Conservation (phyloP, 2,113 vertebrate species). For the Zootoca vivipara region DNA sequence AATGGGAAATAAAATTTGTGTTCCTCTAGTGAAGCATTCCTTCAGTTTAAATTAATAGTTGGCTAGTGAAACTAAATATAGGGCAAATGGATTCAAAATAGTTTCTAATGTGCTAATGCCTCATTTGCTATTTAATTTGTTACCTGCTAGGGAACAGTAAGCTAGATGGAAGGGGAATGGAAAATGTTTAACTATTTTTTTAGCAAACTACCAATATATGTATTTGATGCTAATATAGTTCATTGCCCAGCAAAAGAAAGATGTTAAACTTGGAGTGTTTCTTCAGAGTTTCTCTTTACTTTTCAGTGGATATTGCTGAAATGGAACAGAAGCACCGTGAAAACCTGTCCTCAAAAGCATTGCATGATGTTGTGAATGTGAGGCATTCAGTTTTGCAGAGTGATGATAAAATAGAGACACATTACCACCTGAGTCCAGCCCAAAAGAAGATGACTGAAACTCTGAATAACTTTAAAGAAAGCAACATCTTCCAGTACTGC, state of each 20-base stretch:
- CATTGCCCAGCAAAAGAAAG: not conserved
- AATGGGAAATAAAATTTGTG: too few relatives aligned
- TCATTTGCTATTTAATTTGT: too few relatives aligned
- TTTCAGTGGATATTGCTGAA: conserved; percentile 76
- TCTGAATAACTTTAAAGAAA: conserved; percentile 73
- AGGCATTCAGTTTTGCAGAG: fast-evolving
- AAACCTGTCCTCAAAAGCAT: conserved; percentile 63
- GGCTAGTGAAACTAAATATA: too few relatives aligned
- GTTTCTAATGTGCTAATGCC: too few relatives aligned
- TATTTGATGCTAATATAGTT: not conserved
- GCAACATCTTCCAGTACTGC: conserved; percentile 80
- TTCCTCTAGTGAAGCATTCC: too few relatives aligned
- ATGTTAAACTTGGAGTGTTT: not conserved
- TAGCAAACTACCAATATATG: too few relatives aligned
- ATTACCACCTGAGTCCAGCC: conserved; percentile 75
- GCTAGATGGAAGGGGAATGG: too few relatives aligned
- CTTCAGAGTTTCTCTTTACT: not conserved
- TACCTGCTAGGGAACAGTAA: too few relatives aligned
- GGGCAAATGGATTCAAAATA: too few relatives aligned
- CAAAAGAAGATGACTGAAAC: conserved; percentile 65
- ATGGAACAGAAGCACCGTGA: conserved; percentile 57
- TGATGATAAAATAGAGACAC: conserved; percentile 12
- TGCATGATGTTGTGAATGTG: conserved; percentile 73
- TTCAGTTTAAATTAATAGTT: too few relatives aligned
- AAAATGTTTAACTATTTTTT: too few relatives aligned